Conservation (phyloP, 2,797 vertebrate species). For the Microctenopoma steveboyesi region DNA sequence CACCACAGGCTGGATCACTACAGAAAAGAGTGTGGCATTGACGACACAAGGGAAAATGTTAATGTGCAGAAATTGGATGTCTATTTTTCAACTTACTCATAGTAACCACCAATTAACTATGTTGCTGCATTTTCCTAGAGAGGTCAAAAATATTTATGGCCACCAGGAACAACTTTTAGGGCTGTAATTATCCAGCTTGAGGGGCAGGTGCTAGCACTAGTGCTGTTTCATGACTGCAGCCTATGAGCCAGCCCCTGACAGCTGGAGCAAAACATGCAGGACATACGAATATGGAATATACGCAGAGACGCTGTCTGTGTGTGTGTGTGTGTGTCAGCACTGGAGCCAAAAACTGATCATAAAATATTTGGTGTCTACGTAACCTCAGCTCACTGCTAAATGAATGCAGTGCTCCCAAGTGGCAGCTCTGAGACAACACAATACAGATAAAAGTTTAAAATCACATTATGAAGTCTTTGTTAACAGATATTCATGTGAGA, state of each 20-base stretch:
- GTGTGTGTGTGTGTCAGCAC: background rate
- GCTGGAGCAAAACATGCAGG: constrained; percentile 1
- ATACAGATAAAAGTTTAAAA: background rate
- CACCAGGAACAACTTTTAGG: background rate
- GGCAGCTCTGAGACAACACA: constrained; percentile 47
- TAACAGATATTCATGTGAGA: background rate
- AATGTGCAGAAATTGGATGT: background rate
- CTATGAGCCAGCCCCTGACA: background rate
- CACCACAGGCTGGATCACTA: constrained; percentile 58
- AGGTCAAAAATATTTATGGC: background rate
- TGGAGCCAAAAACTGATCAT: background rate
- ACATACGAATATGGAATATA: background rate
- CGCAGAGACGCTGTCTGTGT: background rate
- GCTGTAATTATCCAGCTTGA: background rate
- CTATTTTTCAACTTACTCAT: background rate
- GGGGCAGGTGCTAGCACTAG: background rate
- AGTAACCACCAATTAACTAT: background rate
- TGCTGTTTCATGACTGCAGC: background rate
- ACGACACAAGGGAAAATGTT: constrained; percentile 1
- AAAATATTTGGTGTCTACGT: background rate
- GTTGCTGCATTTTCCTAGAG: background rate
- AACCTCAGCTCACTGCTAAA: background rate
- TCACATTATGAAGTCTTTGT: background rate
- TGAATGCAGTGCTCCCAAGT: constrained; percentile 56
- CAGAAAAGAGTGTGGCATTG: background rate